These are phyloP conservation scores for Lithosia quadra DNA, from an alignment of 2,888 invertebrate species.

Conservation along the genomic window DNA sequence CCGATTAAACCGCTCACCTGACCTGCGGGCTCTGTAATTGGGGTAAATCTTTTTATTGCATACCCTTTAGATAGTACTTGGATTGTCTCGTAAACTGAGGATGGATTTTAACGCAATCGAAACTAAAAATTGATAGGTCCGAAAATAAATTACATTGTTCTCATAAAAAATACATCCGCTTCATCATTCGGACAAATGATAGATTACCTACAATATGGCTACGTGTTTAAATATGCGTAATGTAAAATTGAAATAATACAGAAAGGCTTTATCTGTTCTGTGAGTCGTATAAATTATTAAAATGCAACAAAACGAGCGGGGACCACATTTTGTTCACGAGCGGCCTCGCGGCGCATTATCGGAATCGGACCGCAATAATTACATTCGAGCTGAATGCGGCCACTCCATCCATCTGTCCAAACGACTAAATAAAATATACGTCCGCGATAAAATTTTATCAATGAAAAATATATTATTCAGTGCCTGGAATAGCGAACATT, in stretches of 20 bases:
- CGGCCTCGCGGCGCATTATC: constrained; percentile 82
- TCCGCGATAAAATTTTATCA: constrained; percentile 74
- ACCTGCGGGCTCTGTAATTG: constrained; percentile 76
- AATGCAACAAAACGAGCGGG: constrained; percentile 80
- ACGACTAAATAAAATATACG: constrained; percentile 75
- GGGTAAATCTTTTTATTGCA: constrained; percentile 78
- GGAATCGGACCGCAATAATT: constrained; percentile 85
- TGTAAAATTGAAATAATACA: constrained; percentile 70
- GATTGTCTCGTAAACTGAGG: constrained; percentile 40
- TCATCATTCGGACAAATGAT: constrained; percentile 54
- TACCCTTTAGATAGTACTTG: constrained; percentile 51
- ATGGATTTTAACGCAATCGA: constrained; percentile 30
- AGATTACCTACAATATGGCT: constrained; percentile 54
- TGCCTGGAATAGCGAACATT: constrained; percentile 61
- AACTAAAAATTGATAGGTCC: constrained; percentile 27
- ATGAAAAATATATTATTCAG: constrained; percentile 70
- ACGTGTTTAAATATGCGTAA: constrained; percentile 50
- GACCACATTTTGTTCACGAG: constrained; percentile 78
- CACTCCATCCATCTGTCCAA: constrained; percentile 77
- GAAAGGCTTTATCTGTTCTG: constrained; percentile 76
- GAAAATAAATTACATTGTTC: constrained; percentile 32
- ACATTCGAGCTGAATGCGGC: constrained; percentile 81
- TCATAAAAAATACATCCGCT: constrained; percentile 43
- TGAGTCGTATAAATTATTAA: constrained; percentile 80
- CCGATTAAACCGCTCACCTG: constrained; percentile 76